Base-by-base conservation (phyloP, 2,797 vertebrate species). In the Lagocephalus sceleratus region DNA sequence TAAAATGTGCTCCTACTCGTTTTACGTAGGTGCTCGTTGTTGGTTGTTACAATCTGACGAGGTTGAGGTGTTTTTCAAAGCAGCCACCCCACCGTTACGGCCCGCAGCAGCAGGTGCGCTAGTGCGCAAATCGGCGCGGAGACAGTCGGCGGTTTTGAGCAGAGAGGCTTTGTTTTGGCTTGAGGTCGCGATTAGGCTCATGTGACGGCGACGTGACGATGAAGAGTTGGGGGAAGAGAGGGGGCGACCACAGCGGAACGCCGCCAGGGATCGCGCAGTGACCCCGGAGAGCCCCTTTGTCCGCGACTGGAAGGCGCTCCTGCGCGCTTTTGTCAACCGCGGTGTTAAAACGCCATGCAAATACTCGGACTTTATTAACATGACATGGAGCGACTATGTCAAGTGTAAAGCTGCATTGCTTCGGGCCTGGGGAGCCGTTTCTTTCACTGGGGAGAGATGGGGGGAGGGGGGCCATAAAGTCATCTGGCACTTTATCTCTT, bases 401-500 rank as follows among this genome's bases (percentile, higher is more conserved):
- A 82, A 79, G 79, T 79, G 72, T 82, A 79, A 80, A 79, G 58
- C 61, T 66, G 21, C 16, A 29, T 78, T 41, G 57, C 85, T 85
- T 19, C 56, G 78, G 84, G 86, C 77, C 60, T 48, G 64, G 75
- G 66, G 76, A 65, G 71, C 53, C 7, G 61, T 6, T 63, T 68
- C 59, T 77, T 67, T 75, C 19, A 61, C 51, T 32, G 57, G 47
- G 11, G 38, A 3, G 54, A 5, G 49, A 26, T 49, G 22, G 19
- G 63, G 7, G 11, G 56, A 55, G 60, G 51, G 76, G 79, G 54
- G 87, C 71, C 87, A 87, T 90, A 91, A 89, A 89, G 79, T 85
- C 84, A 89, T 88, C 87, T 71, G 75, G 70, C 38, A 61, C 54
- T 87, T 88, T 85, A 89, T 87, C 82, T 88, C 87, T 89, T 90